Base-by-base conservation (phyloP, 2,113 vertebrate species). In the Triplophysa dalaica region DNA sequence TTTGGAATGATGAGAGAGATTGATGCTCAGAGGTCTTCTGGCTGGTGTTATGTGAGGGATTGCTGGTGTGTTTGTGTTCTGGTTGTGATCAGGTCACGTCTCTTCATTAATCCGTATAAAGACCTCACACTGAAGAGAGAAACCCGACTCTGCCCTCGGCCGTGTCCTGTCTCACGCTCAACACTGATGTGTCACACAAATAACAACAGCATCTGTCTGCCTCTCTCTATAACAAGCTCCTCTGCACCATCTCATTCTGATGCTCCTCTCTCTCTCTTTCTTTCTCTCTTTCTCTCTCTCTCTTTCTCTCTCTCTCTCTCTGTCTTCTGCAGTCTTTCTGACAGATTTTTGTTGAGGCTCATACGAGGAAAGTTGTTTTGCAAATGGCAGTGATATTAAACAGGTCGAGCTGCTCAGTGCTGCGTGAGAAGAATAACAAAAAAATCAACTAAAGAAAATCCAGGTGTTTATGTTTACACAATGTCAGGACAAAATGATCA, bases 181-280 rank as follows among this genome's bases (percentile, higher is more conserved):
- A 13, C 41, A 22, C 22, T n/a, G 63, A 13, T 5, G 45, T 79
- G 77, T 79, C 66, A 79, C 33, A 52, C 24, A 29, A 38, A 8
- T 48, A 79, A 73, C 77, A 79, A 60, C 33, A 79, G 24, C 77
- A 79, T 19, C 67, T 70, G 67, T 79, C 67, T 69, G 29, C 16
- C 70, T 70, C 22, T 60, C 52, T 14, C 3, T 41, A 14, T 79
- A 70, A 70, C 77, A 70, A 79, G 67, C 43, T 60, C 52, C 68
- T 29, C 22, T 60, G 43, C 77, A 70, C 67, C 41, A 17, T 52
- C 21, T 79, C 67, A 8, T 70, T 70, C 38, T 38, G 48, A 62
- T 70, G 56, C 62, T 50, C 33, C 19, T 56, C 24, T 26, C 5
- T 41, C 4, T 14, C 14, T 79, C n/a, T n/a, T n/a, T n/a, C n/a